Conservation (phyloP, 2,888 invertebrate genomes). For the Anoncus sp. region DNA sequence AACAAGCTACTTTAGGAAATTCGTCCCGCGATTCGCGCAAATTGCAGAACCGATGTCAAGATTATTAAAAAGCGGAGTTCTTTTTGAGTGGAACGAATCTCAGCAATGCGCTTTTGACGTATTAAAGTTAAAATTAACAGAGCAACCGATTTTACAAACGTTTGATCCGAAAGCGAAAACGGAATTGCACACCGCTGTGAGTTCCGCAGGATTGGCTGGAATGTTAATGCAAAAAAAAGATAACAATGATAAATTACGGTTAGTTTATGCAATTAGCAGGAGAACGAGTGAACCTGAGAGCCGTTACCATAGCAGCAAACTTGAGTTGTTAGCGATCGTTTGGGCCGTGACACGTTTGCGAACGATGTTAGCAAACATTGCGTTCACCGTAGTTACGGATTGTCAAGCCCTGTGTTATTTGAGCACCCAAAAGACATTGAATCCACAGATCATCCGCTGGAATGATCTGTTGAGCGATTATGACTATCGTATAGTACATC, state of each 20-base stretch:
- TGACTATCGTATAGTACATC: slow-evolving; percentile 61
- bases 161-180: neutral
- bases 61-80: neutral
- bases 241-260: neutral
- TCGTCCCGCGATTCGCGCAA: neutral
- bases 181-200: too few species aligned
- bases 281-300: neutral
- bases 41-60: too few species aligned
- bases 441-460: too few species aligned
- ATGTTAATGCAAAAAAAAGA: too few species aligned
- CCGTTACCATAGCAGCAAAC: too few species aligned
- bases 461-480: too few species aligned
- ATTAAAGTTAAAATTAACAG: neutral
- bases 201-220: too few species aligned
- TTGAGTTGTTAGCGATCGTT: too few species aligned
- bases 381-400: slow-evolving; percentile 1
- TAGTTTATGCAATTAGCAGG: slow-evolving; percentile 2
- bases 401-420: too few species aligned
- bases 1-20: neutral
- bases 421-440: too few species aligned
- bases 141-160: too few species aligned
- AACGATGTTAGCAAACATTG: neutral
- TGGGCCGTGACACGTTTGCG: neutral
- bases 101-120: neutral
- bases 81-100: neutral